Base-by-base conservation (phyloP, 2,113 vertebrate genomes). In the Sterna hirundo region DNA sequence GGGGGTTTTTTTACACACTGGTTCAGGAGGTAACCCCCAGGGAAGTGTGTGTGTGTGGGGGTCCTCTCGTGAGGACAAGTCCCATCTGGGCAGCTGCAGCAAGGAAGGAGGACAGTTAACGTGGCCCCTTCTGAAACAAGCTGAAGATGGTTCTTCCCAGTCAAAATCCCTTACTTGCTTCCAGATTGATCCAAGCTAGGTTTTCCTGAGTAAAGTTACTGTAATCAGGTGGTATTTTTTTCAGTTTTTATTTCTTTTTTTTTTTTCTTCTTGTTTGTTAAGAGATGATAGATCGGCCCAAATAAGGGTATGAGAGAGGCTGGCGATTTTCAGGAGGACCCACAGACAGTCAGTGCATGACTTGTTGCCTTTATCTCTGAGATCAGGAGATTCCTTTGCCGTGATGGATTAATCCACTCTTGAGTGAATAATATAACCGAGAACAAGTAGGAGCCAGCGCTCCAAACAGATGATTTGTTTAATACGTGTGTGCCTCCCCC, bases 291-390 rank as follows among this genome's bases (percentile, higher is more conserved):
- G 66, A 83, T 69, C 54, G 8, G 92, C 75, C 96, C 93, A 96
- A 96, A 96, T 92, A 95, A 94, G 92, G 94, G 70, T 88, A 74
- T 90, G 93, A 85, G 83, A 79, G 51, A 85, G 71, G 85, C 93
- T 87, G 71, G 87, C 18, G 16, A 75, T 54, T 81, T 94, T 60
- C 94, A 92, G 93, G 92, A 96, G 93, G 94, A 96, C 82, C 96
- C 87, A n/a, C 44, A 96, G 88, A 44, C 88, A 89, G 88, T 71
- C 88, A 38, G 92, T 79, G 87, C 79, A 30, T 68, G 77, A 95
- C 93, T 95, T 92, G 94, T 92, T 97, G 95, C 95, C 96, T 96
- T 96, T 96, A 96, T 97, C 96, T 97, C 88, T 58, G 95, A 90
- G 93, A 97, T 97, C 96, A 95, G 88, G 94, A 96, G 96, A 97